Conservation (phyloP, 1,140 invertebrate genomes). For the Penaeus chinensis region DNA sequence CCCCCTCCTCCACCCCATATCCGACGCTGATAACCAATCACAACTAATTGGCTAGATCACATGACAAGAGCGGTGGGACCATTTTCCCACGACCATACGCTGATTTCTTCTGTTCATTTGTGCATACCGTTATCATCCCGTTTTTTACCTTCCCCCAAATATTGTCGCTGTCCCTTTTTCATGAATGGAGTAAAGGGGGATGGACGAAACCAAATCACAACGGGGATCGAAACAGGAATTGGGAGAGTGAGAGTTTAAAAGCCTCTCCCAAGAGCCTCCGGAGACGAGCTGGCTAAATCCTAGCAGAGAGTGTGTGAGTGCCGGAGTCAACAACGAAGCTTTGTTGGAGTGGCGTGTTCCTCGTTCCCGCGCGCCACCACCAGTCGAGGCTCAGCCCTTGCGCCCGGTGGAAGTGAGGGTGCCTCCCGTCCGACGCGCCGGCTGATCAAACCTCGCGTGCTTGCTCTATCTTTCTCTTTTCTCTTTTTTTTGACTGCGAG, state of each 20-base stretch:
- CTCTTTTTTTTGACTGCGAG: no score
- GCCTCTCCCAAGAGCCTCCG: slow-evolving; percentile 14
- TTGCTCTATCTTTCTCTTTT: no score
- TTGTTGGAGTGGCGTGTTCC: slow-evolving; percentile 47
- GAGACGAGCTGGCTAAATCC: slow-evolving; percentile 44
- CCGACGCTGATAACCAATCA: no score
- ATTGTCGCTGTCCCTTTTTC: neutral
- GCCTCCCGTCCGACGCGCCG: neutral
- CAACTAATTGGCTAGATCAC: no score
- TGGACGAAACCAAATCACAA: slow-evolving; percentile 1
- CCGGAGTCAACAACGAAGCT: slow-evolving; percentile 36
- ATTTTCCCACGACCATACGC: no score
- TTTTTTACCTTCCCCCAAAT: no score
- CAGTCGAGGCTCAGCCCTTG: slow-evolving; percentile 42
- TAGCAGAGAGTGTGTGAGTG: slow-evolving; percentile 38
- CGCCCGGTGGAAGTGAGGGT: slow-evolving; percentile 5
- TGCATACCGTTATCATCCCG: no score
- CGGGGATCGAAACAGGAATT: neutral
- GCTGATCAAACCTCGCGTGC: no score
- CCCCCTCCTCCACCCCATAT: neutral
- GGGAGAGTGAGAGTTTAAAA: slow-evolving; percentile 7
- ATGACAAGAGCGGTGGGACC: no score
- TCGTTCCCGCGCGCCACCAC: slow-evolving; percentile 17
- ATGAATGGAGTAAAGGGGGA: slow-evolving; percentile 9
- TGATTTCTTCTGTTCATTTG: no score